Conservation (phyloP, 2,113 vertebrate genomes). For the Rhinichthys klamathensis region DNA sequence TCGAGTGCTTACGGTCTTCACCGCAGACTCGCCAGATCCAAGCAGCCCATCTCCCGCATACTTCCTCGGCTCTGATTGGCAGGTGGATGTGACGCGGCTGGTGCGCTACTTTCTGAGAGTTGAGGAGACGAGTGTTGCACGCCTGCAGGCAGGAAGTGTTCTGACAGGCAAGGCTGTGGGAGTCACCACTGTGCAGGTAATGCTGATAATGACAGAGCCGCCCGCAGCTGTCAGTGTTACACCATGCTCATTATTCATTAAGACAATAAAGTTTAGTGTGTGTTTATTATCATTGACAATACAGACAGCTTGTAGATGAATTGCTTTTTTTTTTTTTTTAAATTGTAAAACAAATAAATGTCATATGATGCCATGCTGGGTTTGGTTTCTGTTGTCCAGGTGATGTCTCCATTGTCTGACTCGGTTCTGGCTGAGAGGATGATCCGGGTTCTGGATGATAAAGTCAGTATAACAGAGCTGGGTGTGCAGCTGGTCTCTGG, state of each 20-base stretch:
- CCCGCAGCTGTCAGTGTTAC: slow-evolving; percentile 1
- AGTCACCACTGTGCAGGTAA: slow-evolving; percentile 88
- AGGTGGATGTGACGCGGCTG: slow-evolving; percentile 88
- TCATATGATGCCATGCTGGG: background rate
- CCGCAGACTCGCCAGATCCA: slow-evolving; percentile 73
- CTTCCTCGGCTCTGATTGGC: slow-evolving; percentile 90
- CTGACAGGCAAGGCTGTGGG: slow-evolving; percentile 87
- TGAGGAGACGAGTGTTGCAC: slow-evolving; percentile 82
- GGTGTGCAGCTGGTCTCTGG: slow-evolving; percentile 91
- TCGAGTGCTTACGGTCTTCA: slow-evolving; percentile 86
- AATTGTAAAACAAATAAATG: background rate
- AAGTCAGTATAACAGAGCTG: slow-evolving; percentile 91
- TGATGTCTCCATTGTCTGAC: slow-evolving; percentile 89
- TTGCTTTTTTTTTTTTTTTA: background rate
- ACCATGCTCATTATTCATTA: slow-evolving; percentile 26
- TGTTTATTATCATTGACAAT: slow-evolving; percentile 4
- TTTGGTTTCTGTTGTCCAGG: slow-evolving; percentile 71
- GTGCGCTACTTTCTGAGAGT: slow-evolving; percentile 85
- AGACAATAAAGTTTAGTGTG: background rate
- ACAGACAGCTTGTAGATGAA: background rate
- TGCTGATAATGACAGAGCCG: slow-evolving; percentile 13
- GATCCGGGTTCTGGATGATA: slow-evolving; percentile 90
- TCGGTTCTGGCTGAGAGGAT: slow-evolving; percentile 88
- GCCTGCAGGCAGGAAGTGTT: slow-evolving; percentile 78
- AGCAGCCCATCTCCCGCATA: slow-evolving; percentile 65